These are phyloP conservation scores for Syrphus vitripennis DNA, from an alignment of 2,888 invertebrate species.

Conservation along the genomic window DNA sequence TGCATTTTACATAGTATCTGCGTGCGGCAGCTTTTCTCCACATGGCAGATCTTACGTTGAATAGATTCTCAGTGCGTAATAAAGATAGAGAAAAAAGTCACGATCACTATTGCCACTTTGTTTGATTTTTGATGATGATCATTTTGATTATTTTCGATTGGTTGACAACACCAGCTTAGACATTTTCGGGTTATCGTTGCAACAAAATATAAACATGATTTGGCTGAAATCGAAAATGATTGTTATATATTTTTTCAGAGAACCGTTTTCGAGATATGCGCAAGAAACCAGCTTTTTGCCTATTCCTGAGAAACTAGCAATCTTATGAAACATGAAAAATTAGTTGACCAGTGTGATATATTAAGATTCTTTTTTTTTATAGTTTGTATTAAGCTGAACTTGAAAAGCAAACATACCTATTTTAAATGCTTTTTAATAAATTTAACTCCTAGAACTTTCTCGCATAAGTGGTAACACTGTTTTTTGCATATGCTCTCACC, in stretches of 20 bases:
- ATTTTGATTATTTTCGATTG: not conserved
- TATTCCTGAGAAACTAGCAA: too few relatives aligned
- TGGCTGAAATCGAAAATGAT: too few relatives aligned
- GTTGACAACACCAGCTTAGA: not conserved
- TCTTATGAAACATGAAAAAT: too few relatives aligned
- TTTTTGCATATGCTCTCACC: not conserved
- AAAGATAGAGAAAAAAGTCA: not conserved
- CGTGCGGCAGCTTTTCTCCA: conserved; percentile 18
- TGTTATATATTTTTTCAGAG: too few relatives aligned
- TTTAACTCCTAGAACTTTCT: not conserved
- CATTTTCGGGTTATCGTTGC: too few relatives aligned
- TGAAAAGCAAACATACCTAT: too few relatives aligned
- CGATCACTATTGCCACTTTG: not conserved
- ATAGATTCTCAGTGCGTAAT: conserved; percentile 8
- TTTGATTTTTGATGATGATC: not conserved
- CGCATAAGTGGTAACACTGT: not conserved
- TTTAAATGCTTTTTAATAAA: not conserved
- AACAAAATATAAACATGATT: too few relatives aligned
- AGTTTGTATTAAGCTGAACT: too few relatives aligned
- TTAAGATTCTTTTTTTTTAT: too few relatives aligned
- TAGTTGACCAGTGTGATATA: too few relatives aligned
- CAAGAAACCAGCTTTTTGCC: too few relatives aligned
- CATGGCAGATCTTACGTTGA: conserved; percentile 29
- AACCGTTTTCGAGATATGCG: too few relatives aligned
- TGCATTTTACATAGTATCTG: conserved; percentile 6